Percentiles rank a stretch among this genome's conserved stretches.
phyloP scores from a whole-genome alignment of 2,113 vertebrate species.

The Pygoscelis antarcticus region DNA sequence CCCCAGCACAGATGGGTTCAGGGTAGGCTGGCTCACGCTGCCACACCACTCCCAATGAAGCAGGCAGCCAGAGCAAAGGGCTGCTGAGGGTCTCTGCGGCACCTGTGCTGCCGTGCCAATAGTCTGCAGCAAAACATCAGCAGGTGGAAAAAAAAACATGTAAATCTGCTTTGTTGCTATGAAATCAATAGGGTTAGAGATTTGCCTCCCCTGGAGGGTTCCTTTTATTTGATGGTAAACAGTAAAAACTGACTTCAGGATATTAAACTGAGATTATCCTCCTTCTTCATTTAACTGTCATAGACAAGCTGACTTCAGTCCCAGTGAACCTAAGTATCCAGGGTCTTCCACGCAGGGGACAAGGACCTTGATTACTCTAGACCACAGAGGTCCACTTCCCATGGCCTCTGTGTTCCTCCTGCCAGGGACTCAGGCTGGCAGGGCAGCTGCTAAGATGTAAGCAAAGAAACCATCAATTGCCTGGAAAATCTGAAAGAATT shows the following conservation, averaged over 20 bases:
- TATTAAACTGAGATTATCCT: neutral
- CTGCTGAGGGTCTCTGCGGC: neutral
- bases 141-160: rapidly evolving
- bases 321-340: neutral
- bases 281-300: neutral
- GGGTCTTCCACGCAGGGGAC: neutral
- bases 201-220: neutral
- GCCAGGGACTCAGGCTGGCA: neutral
- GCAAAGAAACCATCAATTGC: neutral
- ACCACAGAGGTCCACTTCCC: neutral
- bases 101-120: neutral
- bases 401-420: neutral
- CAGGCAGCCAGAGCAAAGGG: neutral
- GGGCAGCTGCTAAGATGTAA: neutral
- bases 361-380: neutral
- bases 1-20: rapidly evolving
- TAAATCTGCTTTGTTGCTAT: neutral
- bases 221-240: neutral
- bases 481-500: neutral
- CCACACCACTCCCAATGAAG: neutral
- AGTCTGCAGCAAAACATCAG: neutral
- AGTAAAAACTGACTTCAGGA: neutral
- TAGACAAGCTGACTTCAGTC: neutral
- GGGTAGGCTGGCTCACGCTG: neutral
- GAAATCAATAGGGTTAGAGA: neutral